phyloP scores from a whole-genome alignment of 1,140 invertebrate genomes.

The Monomorium pharaonis region DNA sequence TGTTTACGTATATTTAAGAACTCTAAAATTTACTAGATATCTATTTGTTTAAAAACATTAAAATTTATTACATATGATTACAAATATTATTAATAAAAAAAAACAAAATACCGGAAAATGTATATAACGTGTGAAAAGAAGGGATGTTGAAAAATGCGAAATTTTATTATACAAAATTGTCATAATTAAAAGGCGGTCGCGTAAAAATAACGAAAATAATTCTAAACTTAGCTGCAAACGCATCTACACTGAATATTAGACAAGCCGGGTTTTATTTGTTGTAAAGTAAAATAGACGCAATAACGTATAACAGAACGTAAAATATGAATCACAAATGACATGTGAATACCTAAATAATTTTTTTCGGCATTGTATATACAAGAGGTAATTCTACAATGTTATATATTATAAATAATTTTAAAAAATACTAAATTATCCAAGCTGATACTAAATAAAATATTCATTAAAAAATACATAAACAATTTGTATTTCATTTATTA shows the following conservation, averaged over 20 bases:
- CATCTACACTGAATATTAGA: slow-evolving; percentile 56
- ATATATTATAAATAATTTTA: too few species aligned
- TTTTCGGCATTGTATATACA: too few species aligned
- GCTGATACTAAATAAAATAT: too few species aligned
- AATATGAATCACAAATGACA: not conserved
- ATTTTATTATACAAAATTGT: slow-evolving; percentile 33
- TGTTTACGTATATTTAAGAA: too few species aligned
- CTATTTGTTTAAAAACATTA: not conserved
- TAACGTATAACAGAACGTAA: slow-evolving; percentile 31
- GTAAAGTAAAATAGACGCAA: not conserved
- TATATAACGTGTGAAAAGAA: not conserved
- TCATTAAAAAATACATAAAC: not conserved
- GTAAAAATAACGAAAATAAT: too few species aligned
- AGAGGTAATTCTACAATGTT: too few species aligned
- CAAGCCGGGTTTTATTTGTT: not conserved
- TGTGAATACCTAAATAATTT: not conserved
- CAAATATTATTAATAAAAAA: slow-evolving; percentile 20
- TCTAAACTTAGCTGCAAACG: slow-evolving; percentile 70
- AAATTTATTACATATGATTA: not conserved
- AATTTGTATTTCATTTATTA: not conserved
- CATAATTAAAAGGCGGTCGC: too few species aligned
- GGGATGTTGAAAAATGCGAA: not conserved
- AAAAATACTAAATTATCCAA: too few species aligned
- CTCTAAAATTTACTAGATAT: not conserved
- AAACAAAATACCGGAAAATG: slow-evolving; percentile 39